A percentile compares a stretch with the other conserved stretches of the same genome.
Evolutionary conservation across 2,797 vertebrate genomes (phyloP).

Genomic region (Neosilurus mollespiculum): DNA sequence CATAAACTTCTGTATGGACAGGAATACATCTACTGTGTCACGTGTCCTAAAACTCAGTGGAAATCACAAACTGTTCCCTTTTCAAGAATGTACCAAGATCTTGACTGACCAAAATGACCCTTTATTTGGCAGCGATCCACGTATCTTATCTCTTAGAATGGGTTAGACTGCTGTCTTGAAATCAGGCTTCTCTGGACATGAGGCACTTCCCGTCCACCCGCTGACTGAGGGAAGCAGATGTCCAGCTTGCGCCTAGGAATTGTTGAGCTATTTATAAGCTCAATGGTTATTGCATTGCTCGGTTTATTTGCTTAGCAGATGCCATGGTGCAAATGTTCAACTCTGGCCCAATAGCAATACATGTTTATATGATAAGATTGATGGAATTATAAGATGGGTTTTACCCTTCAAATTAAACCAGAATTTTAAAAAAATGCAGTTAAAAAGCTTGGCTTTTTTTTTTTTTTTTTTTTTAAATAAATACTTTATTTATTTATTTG

Average conservation of each 20-base stretch:
- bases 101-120: slow-evolving; percentile 29
- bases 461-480: background rate
- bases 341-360: slow-evolving; percentile 16
- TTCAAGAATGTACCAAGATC: slow-evolving; percentile 19
- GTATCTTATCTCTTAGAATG: slow-evolving; percentile 43
- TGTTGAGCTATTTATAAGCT: slow-evolving; percentile 59
- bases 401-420: background rate
- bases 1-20: background rate
- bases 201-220: slow-evolving; percentile 41
- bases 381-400: background rate
- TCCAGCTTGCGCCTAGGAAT: slow-evolving; percentile 46
- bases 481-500: background rate
- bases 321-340: slow-evolving; percentile 34
- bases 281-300: slow-evolving; percentile 46
- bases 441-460: background rate
- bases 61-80: slow-evolving; percentile 12
- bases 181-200: slow-evolving; percentile 40
- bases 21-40: background rate
- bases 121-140: slow-evolving; percentile 13
- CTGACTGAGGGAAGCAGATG: slow-evolving; percentile 55
- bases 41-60: background rate
- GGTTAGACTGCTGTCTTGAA: slow-evolving; percentile 27
- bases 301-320: slow-evolving; percentile 53
- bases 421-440: background rate
- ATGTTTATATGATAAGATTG: slow-evolving; percentile 22